Evolutionary conservation across 1,140 invertebrate species (phyloP).

Genomic region (Homalodisca vitripennis): DNA sequence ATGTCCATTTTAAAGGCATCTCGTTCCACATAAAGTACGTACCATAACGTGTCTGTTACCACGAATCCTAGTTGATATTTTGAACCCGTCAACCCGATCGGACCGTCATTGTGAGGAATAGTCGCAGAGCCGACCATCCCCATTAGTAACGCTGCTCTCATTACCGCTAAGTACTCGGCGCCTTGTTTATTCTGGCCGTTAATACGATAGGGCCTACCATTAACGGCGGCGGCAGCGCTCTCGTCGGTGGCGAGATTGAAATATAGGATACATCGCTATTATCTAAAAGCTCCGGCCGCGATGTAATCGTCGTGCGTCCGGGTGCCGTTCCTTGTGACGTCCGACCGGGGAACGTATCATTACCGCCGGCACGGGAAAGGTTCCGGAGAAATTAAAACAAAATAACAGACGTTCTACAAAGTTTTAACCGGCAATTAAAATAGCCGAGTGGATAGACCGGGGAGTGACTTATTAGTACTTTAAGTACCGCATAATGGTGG

Average conservation of each 20-base stretch:
- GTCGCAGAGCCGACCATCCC: not conserved
- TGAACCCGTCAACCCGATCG: no score
- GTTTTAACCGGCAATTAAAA: conserved; percentile 13
- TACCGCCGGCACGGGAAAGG: conserved; percentile 3
- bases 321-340: conserved; percentile 6
- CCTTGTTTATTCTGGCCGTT: conserved; percentile 4
- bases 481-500: conserved; percentile 2
- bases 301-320: conserved; percentile 6
- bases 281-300: not conserved
- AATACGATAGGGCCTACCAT: not conserved
- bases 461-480: conserved; percentile 6
- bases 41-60: no score
- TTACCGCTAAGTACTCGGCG: conserved; percentile 5
- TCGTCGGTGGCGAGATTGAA: not conserved
- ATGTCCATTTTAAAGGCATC: no score
- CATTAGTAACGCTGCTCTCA: not conserved
- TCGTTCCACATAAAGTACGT: no score
- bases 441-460: conserved; percentile 7
- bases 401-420: conserved; percentile 17
- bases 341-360: not conserved
- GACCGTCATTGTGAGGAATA: not conserved
- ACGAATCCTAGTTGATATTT: no score
- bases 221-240: not conserved
- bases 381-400: conserved; percentile 13
- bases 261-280: conserved; percentile 5